Base-by-base conservation (phyloP, 1,140 invertebrate species). In the Lepeophtheirus salmonis region DNA sequence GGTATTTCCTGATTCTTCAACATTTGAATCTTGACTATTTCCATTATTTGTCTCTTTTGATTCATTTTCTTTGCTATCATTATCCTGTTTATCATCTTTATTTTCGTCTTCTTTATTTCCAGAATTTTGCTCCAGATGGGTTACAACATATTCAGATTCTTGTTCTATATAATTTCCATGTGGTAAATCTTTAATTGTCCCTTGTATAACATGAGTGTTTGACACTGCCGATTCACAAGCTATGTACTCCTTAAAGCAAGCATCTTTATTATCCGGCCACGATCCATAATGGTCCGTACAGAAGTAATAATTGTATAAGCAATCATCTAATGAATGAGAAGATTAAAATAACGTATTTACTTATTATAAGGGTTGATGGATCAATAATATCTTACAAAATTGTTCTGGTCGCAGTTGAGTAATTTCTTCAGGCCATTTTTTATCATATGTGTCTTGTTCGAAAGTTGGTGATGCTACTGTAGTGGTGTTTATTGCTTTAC, bases 251-350 rank as follows among this genome's bases (percentile, higher is more conserved):
- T 57, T 16, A 17, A 18, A 57, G 25, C 55, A 57, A 21, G n/a
- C 2, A 25, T 26, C n/a, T n/a, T 57, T 57, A 57, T 57, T 57
- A 2, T 57, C 26, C 6, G 55, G 55, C 55, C 55, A 57, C 2
- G 23, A 23, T 1, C 26, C 55, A 2, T 24, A 20, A 16, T 25
- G 17, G 20, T 57, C 55, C 2, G 55, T 57, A 17, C 55, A 57
- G 3, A 57, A 23, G 55, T 26, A 57, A 23, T 24, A 57, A 48
- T 24, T 30, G 55, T 57, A 57, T 16, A 57, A 48, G 55, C 55
- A 57, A 14, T 30, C 26, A 57, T 57, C 55, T 57, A 20, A 23
- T 16, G n/a, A 21, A 24, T 21, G 23, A 20, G 21, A 54, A 50
- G 20, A 50, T 2, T 18, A 50, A 50, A 50, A 3, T n/a, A 10